Base-by-base conservation (phyloP, 2,113 vertebrate genomes). In the Helogale parvula region DNA sequence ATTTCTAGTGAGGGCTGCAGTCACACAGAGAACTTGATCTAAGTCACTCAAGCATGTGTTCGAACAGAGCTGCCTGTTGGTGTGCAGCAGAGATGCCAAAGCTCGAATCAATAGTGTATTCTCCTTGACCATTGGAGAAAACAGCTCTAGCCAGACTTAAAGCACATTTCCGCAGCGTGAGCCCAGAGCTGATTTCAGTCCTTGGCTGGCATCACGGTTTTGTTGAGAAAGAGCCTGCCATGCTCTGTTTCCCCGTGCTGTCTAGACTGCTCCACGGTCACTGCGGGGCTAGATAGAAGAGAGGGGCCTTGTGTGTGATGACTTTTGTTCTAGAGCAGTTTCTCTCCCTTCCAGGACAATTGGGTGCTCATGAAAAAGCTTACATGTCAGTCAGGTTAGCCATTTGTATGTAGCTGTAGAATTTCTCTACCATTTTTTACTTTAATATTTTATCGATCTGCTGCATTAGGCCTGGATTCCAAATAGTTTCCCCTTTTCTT, bases 11-110 rank as follows among this genome's bases (percentile, higher is more conserved):
- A 95, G 95, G 87, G 87, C 57, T 74, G 4, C 27, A 71, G 69
- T 95, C 72, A 68, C 92, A 69, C n/a, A 92, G 96, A 80, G 74
- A 60, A 68, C 94, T 93, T 97, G 93, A 45, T 91, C 45, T 86
- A 72, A 90, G 54, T 1, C 54, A 31, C 7, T 82, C 25, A 60
- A 77, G 84, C 33, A 11, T 77, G 35, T 21, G 25, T 57, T 80
- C 93, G 76, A 68, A 92, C 83, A 86, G 85, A 90, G 57, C 72
- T 90, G 21, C 71, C 60, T 90, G 1, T 93, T 68, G 91, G 23
- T 71, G 94, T 91, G n/a, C 23, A 19, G 0, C 95, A 60, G 76
- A 93, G 92, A 65, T 80, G 85, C 81, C 91, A 74, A 83, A 83
- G 52, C 54, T 47, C 71, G 95, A 97, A 81, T 92, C 95, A 97